Evolutionary conservation across 2,888 invertebrate genomes (phyloP), one percentile per base, ranked within the genome.

Genomic region (Synanthedon myopaeformis): DNA sequence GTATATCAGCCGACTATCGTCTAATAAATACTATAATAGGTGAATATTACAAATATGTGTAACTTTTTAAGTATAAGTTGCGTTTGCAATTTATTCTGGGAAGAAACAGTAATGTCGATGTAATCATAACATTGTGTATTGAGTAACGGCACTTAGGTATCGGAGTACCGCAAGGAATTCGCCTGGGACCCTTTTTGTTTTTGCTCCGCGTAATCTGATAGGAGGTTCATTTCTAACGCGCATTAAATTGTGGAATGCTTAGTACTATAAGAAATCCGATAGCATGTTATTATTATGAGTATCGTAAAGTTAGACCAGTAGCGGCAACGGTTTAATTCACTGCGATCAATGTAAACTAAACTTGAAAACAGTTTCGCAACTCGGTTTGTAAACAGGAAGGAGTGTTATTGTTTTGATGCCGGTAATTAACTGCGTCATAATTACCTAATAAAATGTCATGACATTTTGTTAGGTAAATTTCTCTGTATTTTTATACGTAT

Each of bases 141-240:
- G 4, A 51, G 59, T 59, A 62, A 62, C 59, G 58, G 62, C 62
- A 56, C 35, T 6, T 12, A 5, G 13, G 4, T 45, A 13, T 13
- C 13, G 65, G 68, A 64, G 69, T 72, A 71, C 74, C 71, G 68
- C 77, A 77, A 77, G 77, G 76, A 60, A 74, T 69, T 61, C 68
- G 54, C 64, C 58, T 71, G 69, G 76, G 76, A 66, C 71, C 71
- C 62, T 63, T 72, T 71, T 68, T 76, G 58, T 66, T 66, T 61
- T 53, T 56, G 55, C 48, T 57, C 54, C 57, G 59, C 54, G 63
- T 61, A 56, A 69, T 61, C 56, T 45, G 64, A 68, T 65, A 63
- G 53, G 55, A 45, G n/a, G 6, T 53, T 55, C 41, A 53, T 52
- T 52, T 19, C 50, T 61, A 58, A 58, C 55, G 58, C 64, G 66